phyloP scores from a whole-genome alignment of 1,140 invertebrate species.

The Drosophila rhopaloa region DNA sequence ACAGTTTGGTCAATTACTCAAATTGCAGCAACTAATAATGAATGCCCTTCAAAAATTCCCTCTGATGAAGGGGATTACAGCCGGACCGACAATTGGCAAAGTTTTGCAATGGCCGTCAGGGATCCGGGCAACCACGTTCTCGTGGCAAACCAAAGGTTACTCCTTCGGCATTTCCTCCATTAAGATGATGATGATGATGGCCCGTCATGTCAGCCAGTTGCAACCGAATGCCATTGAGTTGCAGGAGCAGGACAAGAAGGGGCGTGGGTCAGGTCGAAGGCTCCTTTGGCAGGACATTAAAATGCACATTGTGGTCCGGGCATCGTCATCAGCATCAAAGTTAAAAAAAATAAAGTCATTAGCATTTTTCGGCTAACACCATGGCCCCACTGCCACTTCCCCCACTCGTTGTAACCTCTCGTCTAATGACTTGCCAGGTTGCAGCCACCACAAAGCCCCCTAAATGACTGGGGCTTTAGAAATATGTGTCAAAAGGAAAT shows the following conservation, averaged over 20 bases:
- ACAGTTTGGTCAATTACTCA: conserved; percentile 45
- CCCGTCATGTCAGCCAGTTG: conserved; percentile 24
- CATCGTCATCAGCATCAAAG: conserved; percentile 50
- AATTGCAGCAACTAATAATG: conserved; percentile 42
- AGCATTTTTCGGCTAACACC: conserved; percentile 77
- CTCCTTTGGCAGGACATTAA: conserved; percentile 73
- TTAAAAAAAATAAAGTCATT: conserved; percentile 82
- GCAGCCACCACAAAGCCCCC: conserved; percentile 49
- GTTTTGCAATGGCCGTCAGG: conserved; percentile 36
- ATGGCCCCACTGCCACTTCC: background rate
- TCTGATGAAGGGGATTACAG: conserved; percentile 19
- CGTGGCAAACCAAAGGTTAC: conserved; percentile 41
- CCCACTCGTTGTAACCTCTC: conserved; percentile 4
- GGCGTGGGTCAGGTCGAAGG: conserved; percentile 19
- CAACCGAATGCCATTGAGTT: conserved; percentile 36
- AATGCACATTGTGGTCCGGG: conserved; percentile 70
- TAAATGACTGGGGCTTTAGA: conserved; percentile 56
- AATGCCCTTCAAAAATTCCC: conserved; percentile 35
- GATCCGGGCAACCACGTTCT: conserved; percentile 25
- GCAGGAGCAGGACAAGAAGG: background rate
- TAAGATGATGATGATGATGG: conserved; percentile 16
- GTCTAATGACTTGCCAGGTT: conserved; percentile 73
- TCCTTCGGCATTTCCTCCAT: conserved; percentile 1
- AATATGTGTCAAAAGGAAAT: conserved; percentile 75
- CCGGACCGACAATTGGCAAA: conserved; percentile 38